A percentile compares a stretch with the other conserved stretches of the same genome.
Evolutionary conservation across 2,797 vertebrate genomes (phyloP).

Genomic region (Meda fulgida): DNA sequence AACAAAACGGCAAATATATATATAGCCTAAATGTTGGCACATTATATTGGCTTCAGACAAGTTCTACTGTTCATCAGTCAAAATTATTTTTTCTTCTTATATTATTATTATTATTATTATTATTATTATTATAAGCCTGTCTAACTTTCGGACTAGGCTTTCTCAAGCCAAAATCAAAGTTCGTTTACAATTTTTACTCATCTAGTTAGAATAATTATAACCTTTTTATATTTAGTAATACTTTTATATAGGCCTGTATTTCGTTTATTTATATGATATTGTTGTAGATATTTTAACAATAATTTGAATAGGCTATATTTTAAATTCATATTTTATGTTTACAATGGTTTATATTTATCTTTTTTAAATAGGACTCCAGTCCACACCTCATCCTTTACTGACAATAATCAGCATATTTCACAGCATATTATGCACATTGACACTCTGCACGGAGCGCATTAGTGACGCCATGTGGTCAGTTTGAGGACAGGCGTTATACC

Average conservation of each 20-base stretch:
- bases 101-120: too few relatives aligned
- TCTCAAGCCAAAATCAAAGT: neutral
- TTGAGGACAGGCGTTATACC: neutral
- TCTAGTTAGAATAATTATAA: neutral
- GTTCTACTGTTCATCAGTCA: neutral
- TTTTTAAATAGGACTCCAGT: neutral
- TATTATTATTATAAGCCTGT: neutral
- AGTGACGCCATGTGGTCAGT: conserved; percentile 45
- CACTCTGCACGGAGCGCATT: neutral
- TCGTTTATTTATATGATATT: neutral
- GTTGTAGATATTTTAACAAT: neutral
- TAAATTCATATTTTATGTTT: neutral
- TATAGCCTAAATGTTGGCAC: neutral
- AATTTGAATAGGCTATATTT: neutral
- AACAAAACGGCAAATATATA: neutral
- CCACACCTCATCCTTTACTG: neutral
- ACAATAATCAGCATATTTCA: neutral
- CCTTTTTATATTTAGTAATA: neutral
- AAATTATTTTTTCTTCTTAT: too few relatives aligned
- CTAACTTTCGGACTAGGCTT: neutral
- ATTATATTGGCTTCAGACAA: too few relatives aligned
- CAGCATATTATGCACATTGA: neutral
- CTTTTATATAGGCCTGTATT: neutral
- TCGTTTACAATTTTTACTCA: neutral
- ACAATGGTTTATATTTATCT: neutral